Percentiles rank a stretch among this genome's conserved stretches.
These are phyloP conservation scores for Callithrix jacchus DNA, from an alignment of 2,113 vertebrate genomes.

Conservation along the genomic window DNA sequence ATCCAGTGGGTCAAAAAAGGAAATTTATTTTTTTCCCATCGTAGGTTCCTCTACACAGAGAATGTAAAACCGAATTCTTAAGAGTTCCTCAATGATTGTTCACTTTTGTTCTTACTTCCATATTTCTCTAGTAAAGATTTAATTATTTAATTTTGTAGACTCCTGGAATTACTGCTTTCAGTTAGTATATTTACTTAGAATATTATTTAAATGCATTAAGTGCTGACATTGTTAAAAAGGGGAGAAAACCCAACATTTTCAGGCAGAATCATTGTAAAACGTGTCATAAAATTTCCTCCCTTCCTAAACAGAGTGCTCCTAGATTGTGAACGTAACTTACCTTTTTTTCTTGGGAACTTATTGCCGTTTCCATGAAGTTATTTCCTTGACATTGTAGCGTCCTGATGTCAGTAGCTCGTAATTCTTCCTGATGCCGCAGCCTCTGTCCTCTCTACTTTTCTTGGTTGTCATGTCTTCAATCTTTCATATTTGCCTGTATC, in stretches of 20 bases:
- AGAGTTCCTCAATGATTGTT: background rate
- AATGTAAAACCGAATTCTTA: background rate
- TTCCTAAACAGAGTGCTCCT: background rate
- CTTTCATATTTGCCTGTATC: background rate
- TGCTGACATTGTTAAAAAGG: background rate
- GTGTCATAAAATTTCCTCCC: background rate
- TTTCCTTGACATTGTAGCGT: background rate
- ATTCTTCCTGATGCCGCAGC: background rate
- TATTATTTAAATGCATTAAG: background rate
- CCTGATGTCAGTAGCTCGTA: background rate
- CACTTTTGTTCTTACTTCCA: background rate
- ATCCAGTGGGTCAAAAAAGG: background rate
- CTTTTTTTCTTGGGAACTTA: background rate
- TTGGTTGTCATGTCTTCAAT: background rate
- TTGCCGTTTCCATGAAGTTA: background rate
- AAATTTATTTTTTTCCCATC: background rate
- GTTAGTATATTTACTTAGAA: background rate
- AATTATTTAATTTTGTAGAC: conserved; percentile 26
- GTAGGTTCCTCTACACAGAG: background rate
- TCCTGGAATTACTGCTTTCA: background rate
- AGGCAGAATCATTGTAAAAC: background rate
- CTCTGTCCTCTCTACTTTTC: background rate
- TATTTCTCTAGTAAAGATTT: conserved; percentile 22
- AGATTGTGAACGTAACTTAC: background rate
- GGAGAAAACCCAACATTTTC: background rate